Evolutionary conservation across 2,888 invertebrate species (phyloP).

Genomic region (Osedax fenrisi): DNA sequence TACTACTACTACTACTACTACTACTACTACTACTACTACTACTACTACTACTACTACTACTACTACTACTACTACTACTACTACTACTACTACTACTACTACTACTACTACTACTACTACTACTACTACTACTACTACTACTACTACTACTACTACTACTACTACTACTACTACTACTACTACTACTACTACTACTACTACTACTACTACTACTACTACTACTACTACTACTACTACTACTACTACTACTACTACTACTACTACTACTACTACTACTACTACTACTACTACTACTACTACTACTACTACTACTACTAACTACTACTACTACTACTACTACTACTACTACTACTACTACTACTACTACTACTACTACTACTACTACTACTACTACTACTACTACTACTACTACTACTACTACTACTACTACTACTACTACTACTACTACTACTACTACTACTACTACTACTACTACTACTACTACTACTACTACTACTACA

Average conservation of each 20-base stretch:
- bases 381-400: neutral
- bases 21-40: constrained; percentile 2
- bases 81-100: constrained; percentile 2
- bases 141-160: neutral
- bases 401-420: neutral
- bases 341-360: constrained; percentile 3
- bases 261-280: neutral
- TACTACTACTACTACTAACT: too few relatives aligned
- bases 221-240: constrained; percentile 2
- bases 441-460: neutral
- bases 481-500: neutral
- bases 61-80: neutral
- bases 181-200: neutral
- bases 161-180: neutral
- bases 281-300: constrained; percentile 8
- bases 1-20: constrained; percentile 2
- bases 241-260: neutral
- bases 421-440: neutral
- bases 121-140: neutral
- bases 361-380: constrained; percentile 13
- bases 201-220: neutral
- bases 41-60: constrained; percentile 2
- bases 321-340: constrained; percentile 7
- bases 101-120: neutral
- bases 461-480: neutral